phyloP scores from a whole-genome alignment of 2,113 vertebrate genomes.

The Psophia crepitans region DNA sequence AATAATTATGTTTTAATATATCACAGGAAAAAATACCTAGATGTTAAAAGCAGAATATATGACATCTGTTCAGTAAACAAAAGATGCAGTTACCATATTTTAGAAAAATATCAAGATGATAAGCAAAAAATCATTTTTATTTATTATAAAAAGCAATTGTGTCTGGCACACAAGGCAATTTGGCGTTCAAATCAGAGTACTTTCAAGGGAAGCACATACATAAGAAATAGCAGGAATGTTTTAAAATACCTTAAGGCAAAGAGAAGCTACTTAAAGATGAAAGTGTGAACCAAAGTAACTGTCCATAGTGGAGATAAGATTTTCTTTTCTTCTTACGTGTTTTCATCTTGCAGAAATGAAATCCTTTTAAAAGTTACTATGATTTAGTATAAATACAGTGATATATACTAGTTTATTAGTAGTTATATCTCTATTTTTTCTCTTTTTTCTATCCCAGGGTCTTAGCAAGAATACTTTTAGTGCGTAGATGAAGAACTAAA shows the following conservation, averaged over 20 bases:
- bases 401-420: background rate
- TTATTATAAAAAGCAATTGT: background rate
- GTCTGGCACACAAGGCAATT: background rate
- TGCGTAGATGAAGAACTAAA: background rate
- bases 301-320: background rate
- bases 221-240: background rate
- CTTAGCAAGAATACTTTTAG: background rate
- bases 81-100: background rate
- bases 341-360: background rate
- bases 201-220: background rate
- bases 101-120: background rate
- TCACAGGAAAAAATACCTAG: background rate
- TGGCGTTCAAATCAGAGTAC: background rate
- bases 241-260: background rate
- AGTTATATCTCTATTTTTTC: background rate
- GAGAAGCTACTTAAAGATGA: conserved; percentile 34
- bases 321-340: background rate
- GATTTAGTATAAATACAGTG: background rate
- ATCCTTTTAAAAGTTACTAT: background rate
- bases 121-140: background rate
- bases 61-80: background rate
- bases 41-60: background rate
- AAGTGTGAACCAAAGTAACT: background rate
- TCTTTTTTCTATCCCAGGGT: background rate
- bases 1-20: background rate